phyloP scores from a whole-genome alignment of 2,797 vertebrate genomes.

The Calcarius lapponicus region DNA sequence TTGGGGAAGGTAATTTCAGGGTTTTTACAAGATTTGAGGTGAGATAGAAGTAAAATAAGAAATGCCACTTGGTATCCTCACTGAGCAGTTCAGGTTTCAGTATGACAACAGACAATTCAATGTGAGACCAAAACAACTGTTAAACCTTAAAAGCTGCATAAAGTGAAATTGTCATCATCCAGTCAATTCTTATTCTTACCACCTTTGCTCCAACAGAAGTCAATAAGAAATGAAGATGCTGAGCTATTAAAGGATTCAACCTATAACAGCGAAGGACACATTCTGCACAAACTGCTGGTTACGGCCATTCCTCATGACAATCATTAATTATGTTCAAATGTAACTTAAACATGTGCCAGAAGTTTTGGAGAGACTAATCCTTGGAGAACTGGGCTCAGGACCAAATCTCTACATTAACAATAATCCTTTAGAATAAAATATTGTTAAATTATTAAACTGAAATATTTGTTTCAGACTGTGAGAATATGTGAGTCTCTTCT shows the following conservation, averaged over 20 bases:
- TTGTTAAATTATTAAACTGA: not conserved
- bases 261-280: not conserved
- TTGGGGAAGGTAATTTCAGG: not conserved
- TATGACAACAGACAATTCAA: not conserved
- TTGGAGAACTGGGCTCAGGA: not conserved
- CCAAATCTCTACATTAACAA: not conserved
- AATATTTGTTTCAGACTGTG: not conserved
- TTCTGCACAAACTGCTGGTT: not conserved
- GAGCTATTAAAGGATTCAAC: not conserved
- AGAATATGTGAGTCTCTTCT: not conserved
- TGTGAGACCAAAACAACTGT: not conserved
- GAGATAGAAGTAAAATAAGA: not conserved
- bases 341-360: not conserved
- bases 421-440: slow-evolving; percentile 28
- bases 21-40: not conserved
- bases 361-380: not conserved
- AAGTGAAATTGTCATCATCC: slow-evolving; percentile 3
- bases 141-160: not conserved
- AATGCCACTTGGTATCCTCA: rapidly evolving
- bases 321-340: not conserved
- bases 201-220: not conserved
- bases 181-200: not conserved
- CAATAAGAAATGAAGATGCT: not conserved
- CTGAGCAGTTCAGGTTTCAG: not conserved
- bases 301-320: not conserved